Evolutionary conservation across 2,888 invertebrate species (phyloP).

Genomic region (Nomada hirtipes): DNA sequence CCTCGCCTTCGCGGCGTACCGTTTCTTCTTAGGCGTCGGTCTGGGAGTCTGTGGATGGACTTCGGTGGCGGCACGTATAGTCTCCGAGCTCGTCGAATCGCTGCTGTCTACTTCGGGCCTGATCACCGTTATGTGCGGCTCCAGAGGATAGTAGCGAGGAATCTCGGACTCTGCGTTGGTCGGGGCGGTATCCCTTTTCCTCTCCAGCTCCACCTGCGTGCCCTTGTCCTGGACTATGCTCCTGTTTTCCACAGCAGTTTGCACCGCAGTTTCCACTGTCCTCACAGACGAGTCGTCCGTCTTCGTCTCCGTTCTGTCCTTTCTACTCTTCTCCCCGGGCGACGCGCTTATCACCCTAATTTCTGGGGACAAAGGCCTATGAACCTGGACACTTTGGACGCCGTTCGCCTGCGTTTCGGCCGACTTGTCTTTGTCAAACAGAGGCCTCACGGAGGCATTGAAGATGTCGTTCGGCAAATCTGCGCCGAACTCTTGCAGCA

Average conservation of each 20-base stretch:
- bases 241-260: conserved; percentile 63
- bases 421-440: conserved; percentile 66
- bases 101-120: conserved; percentile 69
- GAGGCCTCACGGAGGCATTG: conserved; percentile 75
- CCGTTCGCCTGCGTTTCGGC: conserved; percentile 2
- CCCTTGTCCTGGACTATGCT: conserved; percentile 58
- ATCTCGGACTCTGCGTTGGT: conserved; percentile 5
- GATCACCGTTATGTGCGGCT: conserved; percentile 77
- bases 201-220: conserved; percentile 61
- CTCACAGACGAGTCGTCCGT: conserved; percentile 41
- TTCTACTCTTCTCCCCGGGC: conserved; percentile 60
- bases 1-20: conserved; percentile 35
- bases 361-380: conserved; percentile 71
- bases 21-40: conserved; percentile 72
- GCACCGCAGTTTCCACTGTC: conserved; percentile 75
- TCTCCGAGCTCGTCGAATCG: conserved; percentile 65
- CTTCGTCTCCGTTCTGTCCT: conserved; percentile 22
- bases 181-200: conserved; percentile 15
- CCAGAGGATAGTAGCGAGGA: conserved; percentile 63
- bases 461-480: conserved; percentile 79
- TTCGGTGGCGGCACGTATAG: conserved; percentile 75
- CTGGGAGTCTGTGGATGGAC: conserved; percentile 74
- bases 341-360: conserved; percentile 79
- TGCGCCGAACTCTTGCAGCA: conserved; percentile 79
- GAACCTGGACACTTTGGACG: conserved; percentile 4